Conservation (phyloP, 2,797 vertebrate species). For the Sebastes jordani region DNA sequence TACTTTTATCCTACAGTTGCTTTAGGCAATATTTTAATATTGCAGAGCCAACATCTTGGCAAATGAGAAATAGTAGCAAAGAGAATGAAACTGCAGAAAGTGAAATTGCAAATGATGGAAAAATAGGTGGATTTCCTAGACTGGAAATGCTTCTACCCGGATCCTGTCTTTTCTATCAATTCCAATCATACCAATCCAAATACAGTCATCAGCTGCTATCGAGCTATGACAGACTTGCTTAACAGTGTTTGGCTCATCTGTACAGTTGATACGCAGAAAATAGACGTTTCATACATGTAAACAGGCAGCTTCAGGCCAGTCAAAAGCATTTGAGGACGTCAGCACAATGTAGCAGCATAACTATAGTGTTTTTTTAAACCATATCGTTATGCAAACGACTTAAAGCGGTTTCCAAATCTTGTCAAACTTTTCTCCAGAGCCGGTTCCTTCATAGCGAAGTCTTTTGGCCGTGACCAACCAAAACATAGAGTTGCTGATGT, state of each 20-base stretch:
- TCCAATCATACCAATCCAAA: not conserved
- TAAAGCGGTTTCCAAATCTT: rapidly evolving
- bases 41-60: not conserved
- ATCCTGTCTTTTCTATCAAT: not conserved
- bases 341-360: too few relatives aligned
- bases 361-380: not conserved
- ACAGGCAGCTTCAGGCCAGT: not conserved
- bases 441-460: not conserved
- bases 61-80: not conserved
- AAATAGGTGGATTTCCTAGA: not conserved
- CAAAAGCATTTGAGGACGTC: not conserved
- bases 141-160: too few relatives aligned
- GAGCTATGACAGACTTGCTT: not conserved
- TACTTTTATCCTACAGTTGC: not conserved
- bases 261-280: not conserved
- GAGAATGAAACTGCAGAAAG: not conserved
- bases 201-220: not conserved
- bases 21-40: not conserved
- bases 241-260: not conserved
- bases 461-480: not conserved
- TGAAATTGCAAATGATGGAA: not conserved
- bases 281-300: not conserved
- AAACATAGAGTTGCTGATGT: not conserved
- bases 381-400: not conserved
- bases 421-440: not conserved